These are phyloP conservation scores for Dicerorhinus sumatrensis DNA, from an alignment of 2,113 vertebrate species.

Conservation along the genomic window DNA sequence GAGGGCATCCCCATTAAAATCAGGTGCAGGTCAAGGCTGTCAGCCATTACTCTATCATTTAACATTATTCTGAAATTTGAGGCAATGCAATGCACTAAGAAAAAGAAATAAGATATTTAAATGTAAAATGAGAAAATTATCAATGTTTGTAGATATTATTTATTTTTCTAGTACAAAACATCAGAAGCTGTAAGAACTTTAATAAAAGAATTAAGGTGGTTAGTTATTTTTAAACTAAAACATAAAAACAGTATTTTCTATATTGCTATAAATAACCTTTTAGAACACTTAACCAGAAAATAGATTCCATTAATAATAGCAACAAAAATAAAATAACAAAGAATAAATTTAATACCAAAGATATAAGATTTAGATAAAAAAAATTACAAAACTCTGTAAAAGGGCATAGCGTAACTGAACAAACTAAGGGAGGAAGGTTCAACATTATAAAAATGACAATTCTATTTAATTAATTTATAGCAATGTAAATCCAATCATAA, in stretches of 20 bases:
- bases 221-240: no score
- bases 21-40: not conserved
- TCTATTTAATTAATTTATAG: not conserved
- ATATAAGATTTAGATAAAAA: not conserved
- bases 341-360: conserved; percentile 13
- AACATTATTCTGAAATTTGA: conserved; percentile 17
- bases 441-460: not conserved
- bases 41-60: not conserved
- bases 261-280: not conserved
- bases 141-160: not conserved
- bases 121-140: not conserved
- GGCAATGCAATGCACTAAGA: not conserved
- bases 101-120: not conserved
- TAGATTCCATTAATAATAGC: not conserved
- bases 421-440: not conserved
- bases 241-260: not conserved
- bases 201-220: not conserved
- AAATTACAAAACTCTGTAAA: not conserved
- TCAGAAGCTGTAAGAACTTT: conserved; percentile 11
- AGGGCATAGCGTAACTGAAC: not conserved
- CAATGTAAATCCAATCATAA: not conserved
- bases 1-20: not conserved
- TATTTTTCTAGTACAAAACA: conserved; percentile 13
- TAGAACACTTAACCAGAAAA: conserved; percentile 14
- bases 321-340: not conserved